A percentile compares a stretch with the other conserved stretches of the same genome.
Conservation (phyloP, 2,113 vertebrate species). For the Catharus fuscescens region DNA sequence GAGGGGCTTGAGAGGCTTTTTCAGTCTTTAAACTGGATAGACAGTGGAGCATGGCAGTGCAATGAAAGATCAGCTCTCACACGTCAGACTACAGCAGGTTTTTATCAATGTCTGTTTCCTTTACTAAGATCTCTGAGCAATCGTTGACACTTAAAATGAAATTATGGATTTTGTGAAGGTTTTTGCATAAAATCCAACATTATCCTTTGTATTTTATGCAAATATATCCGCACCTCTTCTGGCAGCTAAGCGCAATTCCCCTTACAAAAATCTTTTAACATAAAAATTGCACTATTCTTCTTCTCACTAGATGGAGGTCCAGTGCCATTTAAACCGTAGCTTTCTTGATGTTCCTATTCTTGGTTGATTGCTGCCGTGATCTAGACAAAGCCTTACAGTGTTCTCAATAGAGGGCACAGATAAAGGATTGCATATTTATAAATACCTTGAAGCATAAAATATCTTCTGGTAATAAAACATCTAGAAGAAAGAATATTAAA, state of each 20-base stretch:
- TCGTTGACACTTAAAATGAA: not conserved
- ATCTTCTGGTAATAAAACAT: not conserved
- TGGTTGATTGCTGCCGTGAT: not conserved
- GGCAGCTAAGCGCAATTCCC: not conserved
- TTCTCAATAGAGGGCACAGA: not conserved
- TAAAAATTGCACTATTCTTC: not conserved
- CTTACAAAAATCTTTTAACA: not conserved
- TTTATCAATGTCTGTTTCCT: not conserved
- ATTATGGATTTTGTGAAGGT: not conserved
- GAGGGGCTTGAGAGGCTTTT: not conserved
- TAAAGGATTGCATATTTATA: not conserved
- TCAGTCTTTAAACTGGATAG: not conserved
- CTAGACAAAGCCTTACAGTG: not conserved
- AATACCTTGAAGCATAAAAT: not conserved
- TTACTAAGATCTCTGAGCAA: not conserved
- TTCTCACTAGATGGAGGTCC: conserved; percentile 61
- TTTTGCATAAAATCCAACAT: not conserved
- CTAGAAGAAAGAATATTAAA: not conserved
- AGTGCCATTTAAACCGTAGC: not conserved
- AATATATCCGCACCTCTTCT: not conserved
- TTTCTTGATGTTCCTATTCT: not conserved
- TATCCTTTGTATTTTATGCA: not conserved
- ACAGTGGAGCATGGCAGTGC: not conserved
- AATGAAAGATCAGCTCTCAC: not conserved
- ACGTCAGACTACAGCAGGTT: not conserved